Base-by-base conservation (phyloP, 2,888 invertebrate species). In the Uropetala carovei region DNA sequence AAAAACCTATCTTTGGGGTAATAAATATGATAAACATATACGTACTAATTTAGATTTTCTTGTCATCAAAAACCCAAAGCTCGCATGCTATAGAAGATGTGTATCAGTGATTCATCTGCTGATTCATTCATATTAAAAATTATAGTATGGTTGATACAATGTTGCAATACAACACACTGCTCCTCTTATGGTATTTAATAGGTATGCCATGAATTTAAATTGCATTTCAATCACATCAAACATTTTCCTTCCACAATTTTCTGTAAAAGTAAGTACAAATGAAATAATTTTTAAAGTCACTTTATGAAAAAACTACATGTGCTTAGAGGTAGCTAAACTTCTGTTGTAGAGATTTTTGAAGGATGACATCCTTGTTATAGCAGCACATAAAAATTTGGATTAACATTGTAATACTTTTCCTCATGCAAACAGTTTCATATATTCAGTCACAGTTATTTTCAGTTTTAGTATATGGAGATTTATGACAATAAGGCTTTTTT, bases 401-500 rank as follows among this genome's bases (percentile, higher is more conserved):
- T 11, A 89, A 64, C 11, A 89, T 64, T 68, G 57, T 11, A 89
- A 43, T 68, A 27, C 22, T 89, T 57, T 68, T 89, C 89, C 22
- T 64, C 64, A 22, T 60, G 30, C 64, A 89, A 64, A 64, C 64
- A n/a, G 43, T 89, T 60, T 89, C 86, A 60, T 1, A 43, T 75
- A 75, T 22, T 75, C 75, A 64, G 56, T 89, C 64, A 64, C 64
- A 89, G 75, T 89, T 89, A 64, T 89, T 68, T 64, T 89, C 89
- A 68, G 60, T 89, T 89, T 89, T 89, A 89, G 89, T 43, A 27
- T 60, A 43, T 64, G 75, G 64, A 68, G n/a, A 43, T 89, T 89
- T 68, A n/a, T 89, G 89, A 89, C 89, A 89, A 89, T 89, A 89
- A 89, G 89, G 89, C 89, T 89, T 89, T 89, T 89, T 75, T 89